Base-by-base conservation (phyloP, 2,888 invertebrate species). In the Myopa testacea region DNA sequence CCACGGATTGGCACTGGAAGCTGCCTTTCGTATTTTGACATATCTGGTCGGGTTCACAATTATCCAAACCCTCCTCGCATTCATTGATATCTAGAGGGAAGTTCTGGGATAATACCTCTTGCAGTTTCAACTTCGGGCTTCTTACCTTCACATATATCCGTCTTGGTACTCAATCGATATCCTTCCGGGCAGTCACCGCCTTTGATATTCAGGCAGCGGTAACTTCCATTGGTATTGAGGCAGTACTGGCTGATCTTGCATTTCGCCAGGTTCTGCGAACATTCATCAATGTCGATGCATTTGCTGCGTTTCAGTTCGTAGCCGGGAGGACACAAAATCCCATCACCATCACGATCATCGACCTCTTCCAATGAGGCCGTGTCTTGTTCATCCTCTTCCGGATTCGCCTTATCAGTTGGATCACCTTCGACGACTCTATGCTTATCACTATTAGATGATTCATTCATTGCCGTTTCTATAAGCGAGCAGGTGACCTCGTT, bases 1-100 rank as follows among this genome's bases (percentile, higher is more conserved):
- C 93, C 93, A 4, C 93, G 91, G 0, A 92, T 90, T 82, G 92
- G 84, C 94, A 95, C 81, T 93, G 92, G 88, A 92, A 95, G 78
- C 91, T 91, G 16, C 95, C 94, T 81, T 92, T 92, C 0, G 92
- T 93, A 87, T 95, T 95, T 83, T 93, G 90, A 86, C 95, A 95
- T 84, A 92, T 90, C 86, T 94, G 93, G 19, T 92, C 90, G 5
- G 91, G 91, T 84, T 92, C 92, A 83, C 95, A 95, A 3, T 92
- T 90, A 87, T 93, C 96, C 0, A 94, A 93, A 0, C 96, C 96
- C 4, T 92, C 92, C 0, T 91, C 89, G 81, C 95, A 95, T 84
- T 95, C 95, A 84, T 95, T 93, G 78, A 95, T 93, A 86, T 95
- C 95, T 94, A 37, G n/a, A 72, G 16, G 3, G 12, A 55, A 58